A percentile compares a stretch with the other conserved stretches of the same genome.
Conservation (phyloP, 2,797 vertebrate species). For the Spinus olivaceus region DNA sequence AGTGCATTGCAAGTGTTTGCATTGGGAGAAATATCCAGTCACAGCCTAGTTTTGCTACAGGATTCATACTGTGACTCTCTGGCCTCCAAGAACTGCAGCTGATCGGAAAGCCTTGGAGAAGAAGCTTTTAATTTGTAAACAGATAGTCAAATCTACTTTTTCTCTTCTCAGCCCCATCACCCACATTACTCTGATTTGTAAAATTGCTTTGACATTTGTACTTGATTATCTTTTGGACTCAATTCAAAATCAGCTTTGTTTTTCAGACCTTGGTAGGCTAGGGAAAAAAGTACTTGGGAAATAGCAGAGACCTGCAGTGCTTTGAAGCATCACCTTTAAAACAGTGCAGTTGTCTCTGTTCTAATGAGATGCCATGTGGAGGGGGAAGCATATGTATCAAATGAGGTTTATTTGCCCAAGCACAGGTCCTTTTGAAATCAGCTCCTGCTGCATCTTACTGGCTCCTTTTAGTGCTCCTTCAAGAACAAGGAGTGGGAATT, state of each 20-base stretch:
- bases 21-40: background rate
- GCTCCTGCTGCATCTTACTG: background rate
- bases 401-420: background rate
- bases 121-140: background rate
- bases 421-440: background rate
- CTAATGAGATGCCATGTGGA: background rate
- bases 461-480: background rate
- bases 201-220: constrained; percentile 37
- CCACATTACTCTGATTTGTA: background rate
- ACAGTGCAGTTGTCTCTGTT: background rate
- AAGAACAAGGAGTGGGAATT: background rate
- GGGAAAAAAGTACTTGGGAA: background rate
- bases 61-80: background rate
- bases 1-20: background rate
- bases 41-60: background rate
- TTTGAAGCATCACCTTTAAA: background rate
- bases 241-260: constrained; percentile 14
- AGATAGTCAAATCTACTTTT: background rate
- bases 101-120: background rate
- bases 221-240: constrained; percentile 44
- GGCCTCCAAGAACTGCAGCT: background rate
- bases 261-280: background rate
- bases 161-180: background rate
- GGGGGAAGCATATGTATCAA: background rate
- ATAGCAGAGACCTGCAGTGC: background rate